Percentiles rank a stretch among this genome's conserved stretches.
phyloP scores from a whole-genome alignment of 2,797 vertebrate species.

The Gila robusta region DNA sequence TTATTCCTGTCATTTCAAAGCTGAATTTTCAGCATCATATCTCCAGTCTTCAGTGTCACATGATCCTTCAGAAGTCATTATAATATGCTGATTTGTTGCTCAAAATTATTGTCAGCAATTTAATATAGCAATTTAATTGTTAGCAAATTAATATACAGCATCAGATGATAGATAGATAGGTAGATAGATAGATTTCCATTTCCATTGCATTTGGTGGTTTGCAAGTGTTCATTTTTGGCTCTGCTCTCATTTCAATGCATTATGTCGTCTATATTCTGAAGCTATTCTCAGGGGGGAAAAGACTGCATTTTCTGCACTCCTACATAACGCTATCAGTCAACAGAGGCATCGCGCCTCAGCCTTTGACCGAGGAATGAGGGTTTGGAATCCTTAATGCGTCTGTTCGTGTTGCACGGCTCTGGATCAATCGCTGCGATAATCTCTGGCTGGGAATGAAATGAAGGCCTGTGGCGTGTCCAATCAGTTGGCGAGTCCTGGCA shows the following conservation, averaged over 20 bases:
- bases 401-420: slow-evolving; percentile 51
- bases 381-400: slow-evolving; percentile 39
- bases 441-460: slow-evolving; percentile 63
- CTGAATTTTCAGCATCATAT: not conserved
- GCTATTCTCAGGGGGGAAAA: not conserved
- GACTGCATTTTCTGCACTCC: not conserved
- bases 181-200: not conserved
- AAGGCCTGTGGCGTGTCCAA: slow-evolving; percentile 40
- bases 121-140: too few relatives aligned
- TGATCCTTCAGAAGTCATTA: too few relatives aligned
- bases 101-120: too few relatives aligned
- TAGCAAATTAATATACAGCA: too few relatives aligned
- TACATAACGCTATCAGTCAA: slow-evolving; percentile 10
- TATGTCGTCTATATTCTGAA: slow-evolving; percentile 1
- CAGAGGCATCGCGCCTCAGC: not conserved
- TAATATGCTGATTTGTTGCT: too few relatives aligned
- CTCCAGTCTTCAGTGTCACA: not conserved
- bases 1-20: too few relatives aligned
- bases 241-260: not conserved
- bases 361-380: slow-evolving; percentile 15
- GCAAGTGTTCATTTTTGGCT: not conserved
- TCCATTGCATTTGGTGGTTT: not conserved
- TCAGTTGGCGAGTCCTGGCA: slow-evolving; percentile 41
- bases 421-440: slow-evolving; percentile 52
- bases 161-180: too few relatives aligned